Base-by-base conservation (phyloP, 2,113 vertebrate genomes). In the Solenodon paradoxus region DNA sequence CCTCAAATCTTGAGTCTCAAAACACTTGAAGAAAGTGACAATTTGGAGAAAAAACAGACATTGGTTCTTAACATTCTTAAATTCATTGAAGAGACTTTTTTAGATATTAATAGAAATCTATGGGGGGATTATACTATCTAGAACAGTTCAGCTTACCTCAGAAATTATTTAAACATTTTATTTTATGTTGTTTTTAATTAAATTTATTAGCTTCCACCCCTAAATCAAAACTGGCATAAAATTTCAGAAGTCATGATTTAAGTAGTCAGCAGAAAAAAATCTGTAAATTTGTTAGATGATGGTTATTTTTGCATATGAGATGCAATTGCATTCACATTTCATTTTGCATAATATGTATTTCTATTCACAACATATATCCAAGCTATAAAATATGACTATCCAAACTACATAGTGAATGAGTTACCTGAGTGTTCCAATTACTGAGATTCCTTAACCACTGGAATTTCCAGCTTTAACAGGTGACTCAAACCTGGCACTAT, bases 131-230 rank as follows among this genome's bases (percentile, higher is more conserved):
- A 77, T 53, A 72, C 59, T 77, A 84, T 90, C 66, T 8, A 32
- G 16, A 63, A 13, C 55, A n/a, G 55, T 74, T 92, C 80, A 68
- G 47, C 17, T 96, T 74, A 89, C 66, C 66, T 96, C 42, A 93
- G 79, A 89, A 86, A 91, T 83, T 35, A 92, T 49, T 88, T 78
- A 45, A 94, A 91, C 66, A 3, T 80, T 94, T 64, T 93, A 90
- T 91, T 42, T 92, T 95, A 53, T 88, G 57, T 42, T n/a, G n/a
- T 16, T 96, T 92, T 95, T 82, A 93, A 85, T 88, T 84, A 72
- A 90, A 24, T 8, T 42, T 82, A 45, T 97, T 8, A 32, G 82
- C 66, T 91, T 94, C 17, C 19, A 66, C 75, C 30, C 45, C 47
- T 83, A 93, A 93, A 77, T 89, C 45, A 90, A 92, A 95, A 55